Conservation (phyloP, 1,140 invertebrate genomes). For the Brachionus rotundiformis region DNA sequence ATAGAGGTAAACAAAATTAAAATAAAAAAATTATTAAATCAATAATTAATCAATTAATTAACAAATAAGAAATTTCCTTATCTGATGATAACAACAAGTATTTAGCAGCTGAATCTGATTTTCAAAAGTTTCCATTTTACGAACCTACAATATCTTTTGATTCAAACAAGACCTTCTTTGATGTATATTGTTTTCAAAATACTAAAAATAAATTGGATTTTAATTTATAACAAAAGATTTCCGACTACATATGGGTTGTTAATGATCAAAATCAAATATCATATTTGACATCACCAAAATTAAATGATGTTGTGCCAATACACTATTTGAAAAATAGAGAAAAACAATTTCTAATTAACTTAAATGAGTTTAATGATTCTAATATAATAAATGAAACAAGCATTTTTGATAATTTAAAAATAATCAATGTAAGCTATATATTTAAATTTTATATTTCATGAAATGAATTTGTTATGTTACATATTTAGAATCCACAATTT, state of each 20-base stretch:
- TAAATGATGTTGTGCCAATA: neutral
- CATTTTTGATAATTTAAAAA: neutral
- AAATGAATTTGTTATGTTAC: no score
- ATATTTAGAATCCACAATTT: neutral
- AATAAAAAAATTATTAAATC: neutral
- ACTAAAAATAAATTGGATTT: neutral
- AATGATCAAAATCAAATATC: conserved; percentile 6
- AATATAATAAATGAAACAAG: neutral
- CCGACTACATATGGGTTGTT: neutral
- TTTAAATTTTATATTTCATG: no score
- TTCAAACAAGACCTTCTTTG: neutral
- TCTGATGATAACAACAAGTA: neutral
- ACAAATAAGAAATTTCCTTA: neutral
- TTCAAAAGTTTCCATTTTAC: neutral
- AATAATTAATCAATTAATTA: neutral
- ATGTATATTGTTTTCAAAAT: neutral
- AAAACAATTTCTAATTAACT: neutral
- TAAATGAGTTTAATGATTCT: neutral
- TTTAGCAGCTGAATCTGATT: neutral
- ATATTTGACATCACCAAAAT: neutral
- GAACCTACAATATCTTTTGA: neutral
- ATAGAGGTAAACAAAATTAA: neutral
- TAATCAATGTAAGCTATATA: neutral
- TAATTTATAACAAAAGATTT: neutral
- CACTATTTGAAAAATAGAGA: conserved; percentile 5